Base-by-base conservation (phyloP, 1,140 invertebrate species). In the Trichogramma pretiosum region DNA sequence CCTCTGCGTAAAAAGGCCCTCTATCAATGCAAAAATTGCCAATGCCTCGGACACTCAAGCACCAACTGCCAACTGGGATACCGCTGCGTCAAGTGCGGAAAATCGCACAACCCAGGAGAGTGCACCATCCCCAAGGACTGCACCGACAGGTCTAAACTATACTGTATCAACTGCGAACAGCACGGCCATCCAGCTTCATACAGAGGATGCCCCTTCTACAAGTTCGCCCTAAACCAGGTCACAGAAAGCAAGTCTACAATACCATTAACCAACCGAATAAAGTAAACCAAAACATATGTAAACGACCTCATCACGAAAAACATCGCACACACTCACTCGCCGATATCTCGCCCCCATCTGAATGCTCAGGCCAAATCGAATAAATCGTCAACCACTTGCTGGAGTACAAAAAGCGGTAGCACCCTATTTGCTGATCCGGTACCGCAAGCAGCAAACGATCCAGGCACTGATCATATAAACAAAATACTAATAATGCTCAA, bases 21-120 rank as follows among this genome's bases (percentile, higher is more conserved):
- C 0, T 46, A 32, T 10, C 52, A 54, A 48, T 56, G 54, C 21
- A 30, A n/a, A 2, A 53, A 49, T 1, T 56, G 51, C 13, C 54
- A 56, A 40, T 18, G 48, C 10, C 17, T 50, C 3, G 54, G 50
- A 1, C 54, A 56, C 13, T 11, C 43, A 3, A 45, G 46, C 9
- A 22, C 28, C 7, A 46, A 48, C 18, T 56, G 48, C 22, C 3
- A 39, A 1, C 26, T 50, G 0, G 24, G 9, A 0, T 51, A 16
- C 17, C 19, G 50, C 5, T 56, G 54, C 17, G 50, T 56, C 0
- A 52, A 53, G 26, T 56, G 54, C 14, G 21, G 32, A 0, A 11
- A 38, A n/a, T 26, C 33, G 2, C 50, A 56, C 16, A 22, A 23
- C 11, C 48, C 39, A 1, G 42, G 37, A 3, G 32, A 50, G 10